Conservation (phyloP, 2,797 vertebrate genomes). For the Anguilla megastoma region DNA sequence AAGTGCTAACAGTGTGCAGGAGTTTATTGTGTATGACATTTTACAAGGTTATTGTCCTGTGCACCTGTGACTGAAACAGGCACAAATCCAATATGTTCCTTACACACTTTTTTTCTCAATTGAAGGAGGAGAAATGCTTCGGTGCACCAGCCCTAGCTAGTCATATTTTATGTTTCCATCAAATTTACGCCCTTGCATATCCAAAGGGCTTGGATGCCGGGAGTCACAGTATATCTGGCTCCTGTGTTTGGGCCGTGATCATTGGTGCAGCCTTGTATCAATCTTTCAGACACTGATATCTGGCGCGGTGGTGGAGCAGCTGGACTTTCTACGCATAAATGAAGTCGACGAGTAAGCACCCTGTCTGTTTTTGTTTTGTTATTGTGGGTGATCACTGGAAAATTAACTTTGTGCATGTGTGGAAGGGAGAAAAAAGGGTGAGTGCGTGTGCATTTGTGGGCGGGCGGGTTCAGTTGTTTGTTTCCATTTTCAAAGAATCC, state of each 20-base stretch:
- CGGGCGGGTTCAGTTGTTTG: not conserved
- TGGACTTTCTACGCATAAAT: constrained; percentile 93
- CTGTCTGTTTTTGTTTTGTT: not conserved
- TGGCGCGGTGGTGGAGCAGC: constrained; percentile 91
- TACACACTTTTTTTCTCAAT: not conserved
- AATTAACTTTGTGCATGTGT: not conserved
- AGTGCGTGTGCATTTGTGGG: not conserved
- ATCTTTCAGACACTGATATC: constrained; percentile 89
- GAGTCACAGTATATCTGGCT: not conserved
- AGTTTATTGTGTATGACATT: constrained; percentile 35
- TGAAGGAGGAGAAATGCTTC: not conserved
- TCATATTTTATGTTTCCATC: not conserved
- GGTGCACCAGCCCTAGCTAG: not conserved
- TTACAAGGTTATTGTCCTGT: constrained; percentile 52
- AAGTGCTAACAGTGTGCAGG: not conserved
- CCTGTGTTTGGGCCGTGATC: not conserved
- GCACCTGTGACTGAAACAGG: not conserved
- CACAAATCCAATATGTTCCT: not conserved
- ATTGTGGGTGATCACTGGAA: constrained; percentile 20
- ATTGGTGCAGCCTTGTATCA: constrained; percentile 11
- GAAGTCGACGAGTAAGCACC: constrained; percentile 86
- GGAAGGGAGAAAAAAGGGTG: not conserved
- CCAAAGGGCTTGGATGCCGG: not conserved
- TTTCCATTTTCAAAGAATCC: constrained; percentile 70
- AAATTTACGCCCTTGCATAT: not conserved